phyloP scores from a whole-genome alignment of 2,888 invertebrate species.

The Himalopsyche japonica region DNA sequence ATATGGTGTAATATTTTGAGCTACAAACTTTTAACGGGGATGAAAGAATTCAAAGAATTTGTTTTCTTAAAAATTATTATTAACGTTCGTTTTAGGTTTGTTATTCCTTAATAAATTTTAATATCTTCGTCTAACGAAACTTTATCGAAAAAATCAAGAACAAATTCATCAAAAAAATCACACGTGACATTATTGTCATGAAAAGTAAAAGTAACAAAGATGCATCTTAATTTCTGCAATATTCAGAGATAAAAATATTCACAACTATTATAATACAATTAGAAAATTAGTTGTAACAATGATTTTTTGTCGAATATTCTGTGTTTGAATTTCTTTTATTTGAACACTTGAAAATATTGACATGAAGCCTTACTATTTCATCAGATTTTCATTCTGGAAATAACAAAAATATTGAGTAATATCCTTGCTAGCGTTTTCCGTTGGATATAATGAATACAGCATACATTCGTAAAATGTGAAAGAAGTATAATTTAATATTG shows the following conservation, averaged over 20 bases:
- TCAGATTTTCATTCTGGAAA: not conserved
- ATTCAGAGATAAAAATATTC: not conserved
- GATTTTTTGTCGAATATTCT: not conserved
- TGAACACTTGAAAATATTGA: not conserved
- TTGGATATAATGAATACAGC: not conserved
- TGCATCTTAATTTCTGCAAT: not conserved
- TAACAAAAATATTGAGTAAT: not conserved
- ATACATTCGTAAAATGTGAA: not conserved
- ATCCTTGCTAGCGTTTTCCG: not conserved
- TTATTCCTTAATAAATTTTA: no score
- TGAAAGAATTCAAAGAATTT: no score
- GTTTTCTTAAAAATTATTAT: no score
- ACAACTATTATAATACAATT: not conserved
- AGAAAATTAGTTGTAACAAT: no score
- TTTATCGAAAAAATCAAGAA: no score
- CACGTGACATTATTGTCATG: not conserved
- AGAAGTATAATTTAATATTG: no score
- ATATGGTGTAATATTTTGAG: no score
- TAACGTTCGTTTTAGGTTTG: no score
- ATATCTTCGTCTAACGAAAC: no score
- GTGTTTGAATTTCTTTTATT: not conserved
- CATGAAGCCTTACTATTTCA: not conserved
- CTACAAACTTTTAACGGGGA: no score
- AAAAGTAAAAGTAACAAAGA: not conserved
- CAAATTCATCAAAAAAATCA: no score